A percentile compares a stretch with the other conserved stretches of the same genome.
Conservation (phyloP, 2,888 invertebrate species). For the Agrenia bidenticulata region DNA sequence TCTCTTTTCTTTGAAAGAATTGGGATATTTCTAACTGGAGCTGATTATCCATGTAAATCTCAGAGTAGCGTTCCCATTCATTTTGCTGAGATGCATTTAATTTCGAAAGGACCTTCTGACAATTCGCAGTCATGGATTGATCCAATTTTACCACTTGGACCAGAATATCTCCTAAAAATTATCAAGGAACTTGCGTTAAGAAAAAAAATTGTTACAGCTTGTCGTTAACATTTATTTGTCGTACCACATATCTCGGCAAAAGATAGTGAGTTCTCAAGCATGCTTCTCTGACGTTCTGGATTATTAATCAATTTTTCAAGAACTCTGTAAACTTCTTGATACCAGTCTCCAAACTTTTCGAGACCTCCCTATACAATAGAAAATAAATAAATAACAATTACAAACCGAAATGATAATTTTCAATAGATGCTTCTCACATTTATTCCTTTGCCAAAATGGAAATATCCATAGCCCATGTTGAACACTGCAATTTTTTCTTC, state of each 20-base stretch:
- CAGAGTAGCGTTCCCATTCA: constrained; percentile 39
- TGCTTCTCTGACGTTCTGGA: constrained; percentile 41
- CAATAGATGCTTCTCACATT: constrained; percentile 36
- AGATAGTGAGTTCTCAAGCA: constrained; percentile 48
- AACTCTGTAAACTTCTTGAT: constrained; percentile 46
- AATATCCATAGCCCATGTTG: constrained; percentile 49
- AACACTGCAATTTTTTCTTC: constrained; percentile 50
- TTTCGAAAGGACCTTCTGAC: constrained; percentile 37
- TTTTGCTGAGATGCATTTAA: constrained; percentile 18
- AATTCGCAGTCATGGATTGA: constrained; percentile 43
- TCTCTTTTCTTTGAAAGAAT: constrained; percentile 56
- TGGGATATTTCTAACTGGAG: constrained; percentile 36
- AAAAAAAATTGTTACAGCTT: background rate
- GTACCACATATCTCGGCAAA: constrained; percentile 52
- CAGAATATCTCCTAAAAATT: constrained; percentile 65
- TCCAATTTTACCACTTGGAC: constrained; percentile 69
- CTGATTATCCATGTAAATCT: constrained; percentile 38
- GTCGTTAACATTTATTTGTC: background rate
- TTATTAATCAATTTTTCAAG: constrained; percentile 45
- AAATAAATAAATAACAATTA: constrained; percentile 11
- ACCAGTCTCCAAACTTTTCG: constrained; percentile 49
- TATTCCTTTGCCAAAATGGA: constrained; percentile 49
- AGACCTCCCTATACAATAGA: constrained; percentile 39
- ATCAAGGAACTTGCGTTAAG: background rate
- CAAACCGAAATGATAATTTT: too few relatives aligned